These are phyloP conservation scores for Mycteria americana DNA, from an alignment of 2,797 vertebrate genomes.

Conservation along the genomic window DNA sequence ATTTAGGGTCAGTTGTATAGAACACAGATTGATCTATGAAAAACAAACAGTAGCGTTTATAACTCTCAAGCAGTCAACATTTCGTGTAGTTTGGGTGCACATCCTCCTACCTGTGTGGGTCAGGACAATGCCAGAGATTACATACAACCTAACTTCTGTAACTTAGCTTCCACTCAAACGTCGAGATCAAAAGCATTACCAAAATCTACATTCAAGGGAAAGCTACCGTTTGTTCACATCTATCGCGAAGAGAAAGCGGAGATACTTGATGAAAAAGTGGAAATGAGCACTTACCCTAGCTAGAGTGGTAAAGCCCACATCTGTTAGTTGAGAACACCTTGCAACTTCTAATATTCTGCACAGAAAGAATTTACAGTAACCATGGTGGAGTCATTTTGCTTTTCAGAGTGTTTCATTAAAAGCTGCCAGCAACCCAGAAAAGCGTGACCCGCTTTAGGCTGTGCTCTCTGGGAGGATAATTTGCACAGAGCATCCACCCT, in stretches of 20 bases:
- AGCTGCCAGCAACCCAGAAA: neutral
- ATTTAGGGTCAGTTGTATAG: neutral
- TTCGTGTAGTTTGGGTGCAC: neutral
- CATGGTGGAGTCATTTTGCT: neutral
- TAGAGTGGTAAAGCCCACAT: constrained; percentile 94
- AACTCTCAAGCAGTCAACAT: neutral
- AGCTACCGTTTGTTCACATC: neutral
- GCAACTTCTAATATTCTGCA: constrained; percentile 96
- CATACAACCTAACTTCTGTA: fast-evolving
- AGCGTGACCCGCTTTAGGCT: neutral
- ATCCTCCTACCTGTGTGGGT: neutral
- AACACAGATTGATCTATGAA: neutral
- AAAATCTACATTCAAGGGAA: neutral
- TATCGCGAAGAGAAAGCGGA: neutral
- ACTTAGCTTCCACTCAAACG: fast-evolving
- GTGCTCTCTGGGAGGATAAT: neutral
- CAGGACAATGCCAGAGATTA: neutral
- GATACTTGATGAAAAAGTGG: neutral
- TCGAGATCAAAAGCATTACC: fast-evolving
- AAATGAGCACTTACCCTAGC: constrained; percentile 85
- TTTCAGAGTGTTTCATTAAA: neutral
- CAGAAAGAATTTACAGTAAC: neutral
- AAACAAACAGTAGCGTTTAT: fast-evolving
- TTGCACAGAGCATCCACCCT: neutral
- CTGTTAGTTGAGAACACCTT: constrained; percentile 95